A percentile compares a stretch with the other conserved stretches of the same genome.
Evolutionary conservation across 2,888 invertebrate genomes (phyloP).

Genomic region (Mesorhabditis sp.): DNA sequence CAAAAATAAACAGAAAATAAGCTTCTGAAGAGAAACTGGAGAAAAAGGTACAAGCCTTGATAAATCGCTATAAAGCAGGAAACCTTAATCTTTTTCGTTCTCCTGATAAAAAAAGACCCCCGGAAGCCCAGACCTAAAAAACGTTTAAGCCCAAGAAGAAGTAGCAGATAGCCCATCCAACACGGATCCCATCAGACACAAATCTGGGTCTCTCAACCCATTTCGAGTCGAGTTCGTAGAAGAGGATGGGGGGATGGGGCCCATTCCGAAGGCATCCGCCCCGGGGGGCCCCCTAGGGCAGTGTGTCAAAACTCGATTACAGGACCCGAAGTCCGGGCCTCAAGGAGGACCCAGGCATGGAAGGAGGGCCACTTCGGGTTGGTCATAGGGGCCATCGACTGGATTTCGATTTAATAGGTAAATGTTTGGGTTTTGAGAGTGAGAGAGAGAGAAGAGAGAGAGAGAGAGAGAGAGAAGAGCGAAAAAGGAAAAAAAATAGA

Average conservation of each 20-base stretch:
- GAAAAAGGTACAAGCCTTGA: too few species aligned
- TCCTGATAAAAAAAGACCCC: too few species aligned
- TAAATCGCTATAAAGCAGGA: too few species aligned
- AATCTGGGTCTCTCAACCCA: not conserved
- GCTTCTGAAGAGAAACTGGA: too few species aligned
- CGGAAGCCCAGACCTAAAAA: too few species aligned
- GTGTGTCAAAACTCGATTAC: conserved; percentile 6
- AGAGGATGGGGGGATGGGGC: not conserved
- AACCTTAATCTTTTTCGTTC: too few species aligned
- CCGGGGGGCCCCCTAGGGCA: not conserved
- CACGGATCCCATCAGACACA: not conserved
- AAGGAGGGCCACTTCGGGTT: too few species aligned
- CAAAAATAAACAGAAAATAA: too few species aligned
- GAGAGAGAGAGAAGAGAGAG: not conserved
- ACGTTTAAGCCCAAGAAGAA: not conserved
- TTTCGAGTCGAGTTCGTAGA: not conserved
- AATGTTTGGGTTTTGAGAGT: not conserved
- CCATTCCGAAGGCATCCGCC: not conserved
- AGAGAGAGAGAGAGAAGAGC: conserved; percentile 9
- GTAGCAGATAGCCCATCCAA: not conserved
- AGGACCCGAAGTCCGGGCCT: not conserved
- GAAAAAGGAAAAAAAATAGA: conserved; percentile 1
- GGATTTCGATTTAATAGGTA: too few species aligned
- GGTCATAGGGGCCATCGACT: too few species aligned
- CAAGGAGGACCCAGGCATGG: too few species aligned